Conservation (phyloP, 1,140 invertebrate species). For the Camponotus vicinus region DNA sequence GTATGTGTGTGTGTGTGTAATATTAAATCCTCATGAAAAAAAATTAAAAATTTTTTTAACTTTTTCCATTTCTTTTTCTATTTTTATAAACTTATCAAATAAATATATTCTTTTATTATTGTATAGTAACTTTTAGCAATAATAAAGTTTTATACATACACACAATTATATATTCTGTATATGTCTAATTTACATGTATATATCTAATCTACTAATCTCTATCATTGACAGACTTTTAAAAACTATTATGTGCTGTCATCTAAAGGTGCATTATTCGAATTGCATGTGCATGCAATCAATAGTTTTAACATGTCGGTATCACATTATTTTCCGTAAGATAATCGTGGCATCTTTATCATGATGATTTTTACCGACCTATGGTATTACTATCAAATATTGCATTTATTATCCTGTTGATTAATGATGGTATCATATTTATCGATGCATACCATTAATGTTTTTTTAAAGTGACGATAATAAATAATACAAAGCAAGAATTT, state of each 20-base stretch:
- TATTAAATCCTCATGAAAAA: neutral
- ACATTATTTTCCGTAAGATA: neutral
- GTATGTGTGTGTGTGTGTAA: no score
- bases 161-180: neutral
- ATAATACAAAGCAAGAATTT: neutral
- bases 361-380: neutral
- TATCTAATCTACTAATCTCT: neutral
- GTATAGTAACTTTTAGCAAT: neutral
- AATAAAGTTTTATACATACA: neutral
- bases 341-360: neutral
- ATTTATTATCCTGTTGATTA: neutral
- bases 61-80: no score
- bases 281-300: neutral
- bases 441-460: neutral
- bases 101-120: neutral
- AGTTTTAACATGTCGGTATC: neutral
- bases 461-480: neutral
- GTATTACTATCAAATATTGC: neutral
- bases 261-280: neutral
- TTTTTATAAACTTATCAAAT: neutral
- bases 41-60: neutral
- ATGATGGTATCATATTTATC: neutral
- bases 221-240: neutral
- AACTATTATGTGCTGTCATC: conserved; percentile 23
- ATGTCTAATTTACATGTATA: neutral